Percentiles rank a stretch among this genome's conserved stretches.
phyloP scores from a whole-genome alignment of 2,888 invertebrate species.

The Oscheius sp. region DNA sequence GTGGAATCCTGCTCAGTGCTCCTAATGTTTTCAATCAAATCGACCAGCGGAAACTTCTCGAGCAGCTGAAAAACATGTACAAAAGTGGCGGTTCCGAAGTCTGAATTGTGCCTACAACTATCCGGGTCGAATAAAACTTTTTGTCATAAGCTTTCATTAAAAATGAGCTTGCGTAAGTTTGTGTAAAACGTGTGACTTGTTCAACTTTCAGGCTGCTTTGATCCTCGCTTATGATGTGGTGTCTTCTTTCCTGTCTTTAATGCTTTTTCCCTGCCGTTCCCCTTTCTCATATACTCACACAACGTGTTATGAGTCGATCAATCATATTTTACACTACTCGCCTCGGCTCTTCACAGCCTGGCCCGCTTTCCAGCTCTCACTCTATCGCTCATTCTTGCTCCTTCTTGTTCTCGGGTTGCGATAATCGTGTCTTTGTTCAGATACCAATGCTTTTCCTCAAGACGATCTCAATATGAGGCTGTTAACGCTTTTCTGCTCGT shows the following conservation, averaged over 20 bases:
- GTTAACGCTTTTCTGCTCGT: no score
- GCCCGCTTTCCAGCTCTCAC: slow-evolving; percentile 1
- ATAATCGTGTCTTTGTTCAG: no score
- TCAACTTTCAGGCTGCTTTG: slow-evolving; percentile 7
- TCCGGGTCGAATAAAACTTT: slow-evolving; percentile 19
- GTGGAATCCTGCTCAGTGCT: slow-evolving; percentile 75
- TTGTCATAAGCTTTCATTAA: background rate
- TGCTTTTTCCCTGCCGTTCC: no score
- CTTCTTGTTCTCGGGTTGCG: no score
- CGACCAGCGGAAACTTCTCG: slow-evolving; percentile 19
- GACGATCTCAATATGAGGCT: no score
- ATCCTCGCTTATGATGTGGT: no score
- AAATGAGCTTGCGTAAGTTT: background rate
- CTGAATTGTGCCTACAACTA: background rate
- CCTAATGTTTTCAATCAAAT: slow-evolving; percentile 75
- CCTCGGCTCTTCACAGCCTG: background rate
- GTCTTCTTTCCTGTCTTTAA: no score
- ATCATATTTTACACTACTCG: slow-evolving; percentile 29
- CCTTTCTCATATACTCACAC: background rate
- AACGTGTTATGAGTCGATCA: slow-evolving; percentile 21
- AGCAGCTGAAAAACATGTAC: slow-evolving; percentile 20
- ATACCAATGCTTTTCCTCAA: no score
- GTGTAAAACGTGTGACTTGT: background rate
- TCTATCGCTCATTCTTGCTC: background rate
- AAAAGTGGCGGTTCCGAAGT: slow-evolving; percentile 23